Conservation (phyloP, 2,888 invertebrate species). For the Ectropis crepuscularia region DNA sequence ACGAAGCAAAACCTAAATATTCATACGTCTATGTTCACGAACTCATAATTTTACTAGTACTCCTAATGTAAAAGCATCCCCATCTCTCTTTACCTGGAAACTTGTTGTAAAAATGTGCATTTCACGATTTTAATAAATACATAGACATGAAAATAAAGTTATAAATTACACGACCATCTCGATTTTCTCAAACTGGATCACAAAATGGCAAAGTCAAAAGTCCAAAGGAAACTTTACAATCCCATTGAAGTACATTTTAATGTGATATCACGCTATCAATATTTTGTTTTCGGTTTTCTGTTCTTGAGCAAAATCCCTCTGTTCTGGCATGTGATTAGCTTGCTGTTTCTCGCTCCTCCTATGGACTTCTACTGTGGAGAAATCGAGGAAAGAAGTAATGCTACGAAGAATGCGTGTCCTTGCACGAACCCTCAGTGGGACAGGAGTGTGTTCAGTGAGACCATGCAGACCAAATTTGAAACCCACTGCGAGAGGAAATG, state of each 20-base stretch:
- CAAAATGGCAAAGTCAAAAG: slow-evolving; percentile 44
- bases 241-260: slow-evolving; percentile 66
- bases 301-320: slow-evolving; percentile 61
- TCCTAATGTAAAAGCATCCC: too few relatives aligned
- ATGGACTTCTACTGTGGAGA: slow-evolving; percentile 58
- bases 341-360: slow-evolving; percentile 68
- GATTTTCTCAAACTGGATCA: slow-evolving; percentile 7
- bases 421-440: slow-evolving; percentile 63
- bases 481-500: slow-evolving; percentile 59
- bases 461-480: slow-evolving; percentile 65
- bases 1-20: background rate
- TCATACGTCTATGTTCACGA: too few relatives aligned
- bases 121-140: background rate
- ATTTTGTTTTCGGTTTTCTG: slow-evolving; percentile 57
- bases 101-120: background rate
- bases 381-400: slow-evolving; percentile 4
- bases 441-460: slow-evolving; percentile 60
- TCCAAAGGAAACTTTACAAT: slow-evolving; percentile 46
- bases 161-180: slow-evolving; percentile 14
- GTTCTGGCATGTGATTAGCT: slow-evolving; percentile 67
- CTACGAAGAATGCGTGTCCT: slow-evolving; percentile 54
- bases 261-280: slow-evolving; percentile 59
- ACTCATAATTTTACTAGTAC: too few relatives aligned
- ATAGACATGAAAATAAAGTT: background rate
- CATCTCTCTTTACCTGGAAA: background rate